Conservation (phyloP, 2,888 invertebrate species). For the Chaitophorus viminalis region DNA sequence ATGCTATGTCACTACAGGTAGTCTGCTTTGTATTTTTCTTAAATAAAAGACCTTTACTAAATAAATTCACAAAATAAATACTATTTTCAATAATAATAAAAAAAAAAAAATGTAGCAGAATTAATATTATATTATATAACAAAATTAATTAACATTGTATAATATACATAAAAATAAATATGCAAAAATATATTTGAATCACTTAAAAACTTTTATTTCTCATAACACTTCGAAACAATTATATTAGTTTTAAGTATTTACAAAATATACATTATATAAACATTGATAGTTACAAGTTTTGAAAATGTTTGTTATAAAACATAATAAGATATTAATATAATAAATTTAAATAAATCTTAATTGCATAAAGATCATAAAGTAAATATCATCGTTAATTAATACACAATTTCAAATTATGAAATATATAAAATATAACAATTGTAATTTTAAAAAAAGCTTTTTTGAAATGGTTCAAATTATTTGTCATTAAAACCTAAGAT, state of each 20-base stretch:
- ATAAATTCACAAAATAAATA: too few species aligned
- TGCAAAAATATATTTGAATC: not conserved
- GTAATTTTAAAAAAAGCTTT: not conserved
- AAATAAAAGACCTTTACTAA: too few species aligned
- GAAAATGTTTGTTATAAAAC: too few species aligned
- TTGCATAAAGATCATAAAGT: not conserved
- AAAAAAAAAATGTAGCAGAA: too few species aligned
- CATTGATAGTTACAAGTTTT: not conserved
- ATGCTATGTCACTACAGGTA: too few species aligned
- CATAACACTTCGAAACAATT: not conserved
- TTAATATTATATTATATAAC: too few species aligned
- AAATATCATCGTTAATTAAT: not conserved
- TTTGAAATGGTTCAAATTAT: conserved; percentile 14
- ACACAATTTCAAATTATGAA: not conserved
- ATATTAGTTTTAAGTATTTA: not conserved
- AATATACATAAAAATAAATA: not conserved
- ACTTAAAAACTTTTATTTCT: too few species aligned
- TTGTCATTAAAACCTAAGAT: not conserved
- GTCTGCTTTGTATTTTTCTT: too few species aligned
- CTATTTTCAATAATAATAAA: too few species aligned
- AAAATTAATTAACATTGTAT: too few species aligned
- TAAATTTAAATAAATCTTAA: not conserved
- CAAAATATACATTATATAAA: not conserved
- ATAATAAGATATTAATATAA: not conserved
- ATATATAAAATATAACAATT: not conserved